phyloP scores from a whole-genome alignment of 2,113 vertebrate genomes.

The Ailuropoda melanoleuca region DNA sequence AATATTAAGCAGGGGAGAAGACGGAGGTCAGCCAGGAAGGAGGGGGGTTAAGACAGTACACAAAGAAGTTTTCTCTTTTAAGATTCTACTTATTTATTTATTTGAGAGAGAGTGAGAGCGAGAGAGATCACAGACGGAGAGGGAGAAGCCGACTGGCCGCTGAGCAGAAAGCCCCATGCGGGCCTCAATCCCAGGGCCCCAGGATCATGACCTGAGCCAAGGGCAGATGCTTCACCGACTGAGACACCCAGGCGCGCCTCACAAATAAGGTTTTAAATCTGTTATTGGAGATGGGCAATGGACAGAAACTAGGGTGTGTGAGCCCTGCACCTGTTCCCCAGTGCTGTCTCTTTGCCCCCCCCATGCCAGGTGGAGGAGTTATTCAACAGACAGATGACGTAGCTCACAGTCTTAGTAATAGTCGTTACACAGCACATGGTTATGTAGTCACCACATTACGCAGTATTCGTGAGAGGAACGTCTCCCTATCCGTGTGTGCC shows the following conservation, averaged over 20 bases:
- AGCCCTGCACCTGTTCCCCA: not conserved
- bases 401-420: not conserved
- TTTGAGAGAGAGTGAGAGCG: too few relatives aligned
- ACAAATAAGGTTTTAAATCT: not conserved
- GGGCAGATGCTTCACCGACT: too few relatives aligned
- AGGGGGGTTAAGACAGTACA: not conserved
- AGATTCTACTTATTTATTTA: too few relatives aligned
- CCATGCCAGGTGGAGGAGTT: not conserved
- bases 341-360: not conserved
- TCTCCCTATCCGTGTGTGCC: not conserved
- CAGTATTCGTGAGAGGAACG: rapidly evolving
- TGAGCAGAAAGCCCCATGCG: too few relatives aligned
- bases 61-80: not conserved
- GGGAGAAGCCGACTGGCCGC: too few relatives aligned
- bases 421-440: not conserved
- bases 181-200: too few relatives aligned
- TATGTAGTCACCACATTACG: not conserved
- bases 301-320: not conserved
- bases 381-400: not conserved
- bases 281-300: not conserved
- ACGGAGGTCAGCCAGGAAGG: too few relatives aligned
- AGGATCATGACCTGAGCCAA: too few relatives aligned
- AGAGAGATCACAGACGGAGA: too few relatives aligned
- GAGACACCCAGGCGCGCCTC: too few relatives aligned
- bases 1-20: not conserved